Evolutionary conservation across 1,140 invertebrate genomes (phyloP), one percentile per base, ranked within the genome.

Genomic region (Drosophila melanogaster): DNA sequence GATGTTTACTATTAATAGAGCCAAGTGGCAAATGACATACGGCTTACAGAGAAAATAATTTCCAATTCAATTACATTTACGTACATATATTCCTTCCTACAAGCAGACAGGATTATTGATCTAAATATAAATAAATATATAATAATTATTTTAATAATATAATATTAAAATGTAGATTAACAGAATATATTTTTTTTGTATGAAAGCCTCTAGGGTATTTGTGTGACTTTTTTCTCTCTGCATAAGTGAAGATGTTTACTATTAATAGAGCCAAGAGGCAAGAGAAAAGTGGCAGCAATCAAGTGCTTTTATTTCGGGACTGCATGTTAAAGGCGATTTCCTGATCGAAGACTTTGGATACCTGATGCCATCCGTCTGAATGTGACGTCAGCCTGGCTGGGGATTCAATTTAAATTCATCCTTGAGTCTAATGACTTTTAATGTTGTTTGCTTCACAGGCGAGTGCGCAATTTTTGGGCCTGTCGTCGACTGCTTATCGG

Each of bases 391-490:
- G 43, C 8, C 12, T 19, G 41, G 24, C 41, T 53, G 56, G 35
- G 40, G 64, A 54, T 75, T 75, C 74, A 81, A 87, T 86, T 86
- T 79, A 87, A 87, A 86, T 86, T 87, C 79, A 87, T 79, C 59
- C 75, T 66, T 76, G 62, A 87, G 84, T 65, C 79, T 86, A 86
- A 86, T 87, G 83, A 86, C 84, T 86, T 89, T 89, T 79, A 83
- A 89, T 86, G 75, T 86, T 87, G 71, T 87, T 86, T 83, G 75
- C 83, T 86, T 86, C 50, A 87, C 79, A 86, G 83, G 65, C 84
- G 83, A 76, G 57, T 89, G 83, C 79, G 67, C 83, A 86, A 83
- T 86, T 81, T 80, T 64, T 43, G 47, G 58, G 44, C 43, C 57
- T 70, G 80, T 71, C 70, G 79, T 59, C 76, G 64, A 37, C 44